phyloP scores from a whole-genome alignment of 1,140 invertebrate genomes.

The Epicauta chinensis region DNA sequence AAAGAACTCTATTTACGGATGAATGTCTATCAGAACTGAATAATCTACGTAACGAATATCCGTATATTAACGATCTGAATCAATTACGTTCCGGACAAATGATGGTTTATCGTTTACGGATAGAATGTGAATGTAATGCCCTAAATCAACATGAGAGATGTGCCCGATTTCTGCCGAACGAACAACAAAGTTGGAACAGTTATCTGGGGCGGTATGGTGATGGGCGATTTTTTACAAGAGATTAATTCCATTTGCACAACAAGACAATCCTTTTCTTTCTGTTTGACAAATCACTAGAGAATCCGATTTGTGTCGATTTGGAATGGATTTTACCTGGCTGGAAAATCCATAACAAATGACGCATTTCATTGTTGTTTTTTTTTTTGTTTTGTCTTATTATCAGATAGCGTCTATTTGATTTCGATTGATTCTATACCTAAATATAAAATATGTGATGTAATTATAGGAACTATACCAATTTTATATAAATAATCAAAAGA shows the following conservation, averaged over 20 bases:
- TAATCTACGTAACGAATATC: slow-evolving; percentile 38
- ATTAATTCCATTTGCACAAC: slow-evolving; percentile 1
- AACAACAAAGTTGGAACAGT: slow-evolving; percentile 47
- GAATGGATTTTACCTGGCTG: no score
- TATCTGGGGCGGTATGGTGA: slow-evolving; percentile 47
- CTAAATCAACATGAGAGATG: slow-evolving; percentile 43
- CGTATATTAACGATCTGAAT: slow-evolving; percentile 42
- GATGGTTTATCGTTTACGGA: slow-evolving; percentile 49
- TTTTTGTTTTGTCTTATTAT: no score
- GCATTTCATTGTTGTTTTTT: no score
- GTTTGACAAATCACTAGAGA: no score
- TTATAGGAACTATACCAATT: no score
- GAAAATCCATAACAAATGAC: no score
- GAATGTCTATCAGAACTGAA: slow-evolving; percentile 45
- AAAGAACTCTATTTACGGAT: slow-evolving; percentile 27
- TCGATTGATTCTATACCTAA: no score
- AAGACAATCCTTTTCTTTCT: no score
- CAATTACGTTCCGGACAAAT: slow-evolving; percentile 48
- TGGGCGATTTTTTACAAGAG: slow-evolving; percentile 42
- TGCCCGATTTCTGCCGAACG: slow-evolving; percentile 45
- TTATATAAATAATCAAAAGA: no score
- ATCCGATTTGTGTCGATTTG: no score
- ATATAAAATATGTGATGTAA: no score
- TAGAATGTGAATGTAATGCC: slow-evolving; percentile 47
- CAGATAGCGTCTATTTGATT: neutral